Conservation (phyloP, 2,797 vertebrate genomes). For the Gambelia wislizenii region DNA sequence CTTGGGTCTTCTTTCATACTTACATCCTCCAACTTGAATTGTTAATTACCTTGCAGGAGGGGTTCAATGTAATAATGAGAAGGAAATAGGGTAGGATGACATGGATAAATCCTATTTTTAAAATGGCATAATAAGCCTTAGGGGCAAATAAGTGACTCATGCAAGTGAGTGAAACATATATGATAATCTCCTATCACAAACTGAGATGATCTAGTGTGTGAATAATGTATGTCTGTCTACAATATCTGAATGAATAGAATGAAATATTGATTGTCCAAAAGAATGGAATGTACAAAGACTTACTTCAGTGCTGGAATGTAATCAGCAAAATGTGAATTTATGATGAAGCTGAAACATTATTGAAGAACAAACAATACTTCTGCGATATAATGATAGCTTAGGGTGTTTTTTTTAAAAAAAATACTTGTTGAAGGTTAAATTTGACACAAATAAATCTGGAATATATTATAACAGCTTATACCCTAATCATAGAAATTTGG, state of each 20-base stretch:
- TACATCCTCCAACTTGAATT: neutral
- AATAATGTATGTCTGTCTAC: slow-evolving; percentile 44
- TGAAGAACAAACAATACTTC: slow-evolving; percentile 25
- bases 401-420: neutral
- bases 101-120: slow-evolving; percentile 10
- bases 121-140: slow-evolving; percentile 23
- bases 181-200: slow-evolving; percentile 36
- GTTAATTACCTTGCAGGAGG: slow-evolving; percentile 1
- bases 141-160: slow-evolving; percentile 31
- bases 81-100: neutral
- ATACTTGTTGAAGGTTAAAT: slow-evolving; percentile 16
- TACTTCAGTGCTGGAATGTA: slow-evolving; percentile 25
- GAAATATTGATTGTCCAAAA: slow-evolving; percentile 45
- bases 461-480: neutral
- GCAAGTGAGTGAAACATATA: slow-evolving; percentile 27
- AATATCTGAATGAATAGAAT: slow-evolving; percentile 44
- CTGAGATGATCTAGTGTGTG: slow-evolving; percentile 24
- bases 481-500: neutral
- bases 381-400: neutral
- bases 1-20: neutral
- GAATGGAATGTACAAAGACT: slow-evolving; percentile 27
- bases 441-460: neutral
- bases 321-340: slow-evolving; percentile 42
- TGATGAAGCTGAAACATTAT: slow-evolving; percentile 30
- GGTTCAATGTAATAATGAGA: slow-evolving; percentile 12